Evolutionary conservation across 1,140 invertebrate genomes (phyloP).

Genomic region (Leptinotarsa defecta): DNA sequence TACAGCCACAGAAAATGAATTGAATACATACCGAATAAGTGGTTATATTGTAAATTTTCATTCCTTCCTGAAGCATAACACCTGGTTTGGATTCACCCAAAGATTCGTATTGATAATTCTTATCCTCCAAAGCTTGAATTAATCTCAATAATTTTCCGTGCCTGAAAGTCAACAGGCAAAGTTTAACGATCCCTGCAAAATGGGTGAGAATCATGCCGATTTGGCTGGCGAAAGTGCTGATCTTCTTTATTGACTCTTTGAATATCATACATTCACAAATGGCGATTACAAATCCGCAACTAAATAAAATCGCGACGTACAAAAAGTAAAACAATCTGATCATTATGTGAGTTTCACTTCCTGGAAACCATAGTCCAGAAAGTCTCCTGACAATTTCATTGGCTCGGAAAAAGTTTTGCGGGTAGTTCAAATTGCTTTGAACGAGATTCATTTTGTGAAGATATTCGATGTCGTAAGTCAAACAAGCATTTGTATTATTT

Average conservation of each 20-base stretch:
- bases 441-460: background rate
- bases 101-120: constrained; percentile 28
- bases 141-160: constrained; percentile 22
- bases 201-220: constrained; percentile 48
- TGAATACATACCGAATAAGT: background rate
- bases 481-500: too few species aligned
- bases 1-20: too few species aligned
- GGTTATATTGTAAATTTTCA: background rate
- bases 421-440: background rate
- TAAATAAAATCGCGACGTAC: background rate
- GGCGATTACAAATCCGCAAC: constrained; percentile 1
- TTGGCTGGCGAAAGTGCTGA: constrained; percentile 25
- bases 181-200: constrained; percentile 32
- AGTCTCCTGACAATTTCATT: constrained; percentile 9
- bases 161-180: constrained; percentile 27
- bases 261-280: constrained; percentile 17
- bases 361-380: constrained; percentile 10
- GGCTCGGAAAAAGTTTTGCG: constrained; percentile 5
- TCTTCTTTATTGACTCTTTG: background rate
- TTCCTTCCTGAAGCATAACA: background rate
- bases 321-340: background rate
- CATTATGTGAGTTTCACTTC: background rate
- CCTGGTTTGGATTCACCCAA: constrained; percentile 8
- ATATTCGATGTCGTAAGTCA: too few species aligned
- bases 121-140: constrained; percentile 27